These are phyloP conservation scores for Leptopilina boulardi DNA, from an alignment of 1,140 invertebrate genomes.

Conservation along the genomic window DNA sequence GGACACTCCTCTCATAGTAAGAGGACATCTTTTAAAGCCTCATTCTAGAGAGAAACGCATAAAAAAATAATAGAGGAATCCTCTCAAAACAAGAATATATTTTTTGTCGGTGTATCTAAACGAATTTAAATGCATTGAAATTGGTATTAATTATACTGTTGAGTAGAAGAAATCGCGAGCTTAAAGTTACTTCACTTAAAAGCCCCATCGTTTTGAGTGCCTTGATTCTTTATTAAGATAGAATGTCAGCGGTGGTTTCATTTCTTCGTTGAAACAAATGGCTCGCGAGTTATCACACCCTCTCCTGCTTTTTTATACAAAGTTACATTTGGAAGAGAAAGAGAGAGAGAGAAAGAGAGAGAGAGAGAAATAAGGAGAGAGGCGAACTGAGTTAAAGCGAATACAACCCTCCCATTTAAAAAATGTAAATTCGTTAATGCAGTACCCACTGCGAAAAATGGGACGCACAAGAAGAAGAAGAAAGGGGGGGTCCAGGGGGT, in stretches of 20 bases:
- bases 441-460: constrained; percentile 57
- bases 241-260: constrained; percentile 68
- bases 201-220: constrained; percentile 51
- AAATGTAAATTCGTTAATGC: constrained; percentile 78
- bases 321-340: too few relatives aligned
- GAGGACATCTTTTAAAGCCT: too few relatives aligned
- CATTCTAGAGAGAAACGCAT: too few relatives aligned
- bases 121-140: constrained; percentile 44
- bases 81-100: too few relatives aligned
- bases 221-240: constrained; percentile 74
- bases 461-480: constrained; percentile 43
- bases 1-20: too few relatives aligned
- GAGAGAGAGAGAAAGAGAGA: background rate
- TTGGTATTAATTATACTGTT: constrained; percentile 63
- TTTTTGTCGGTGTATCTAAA: too few relatives aligned
- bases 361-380: background rate
- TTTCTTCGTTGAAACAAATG: constrained; percentile 75
- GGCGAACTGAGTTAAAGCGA: constrained; percentile 36
- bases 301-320: constrained; percentile 19
- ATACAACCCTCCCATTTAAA: constrained; percentile 73
- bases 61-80: too few relatives aligned
- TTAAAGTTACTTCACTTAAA: constrained; percentile 54
- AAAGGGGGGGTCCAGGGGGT: constrained; percentile 46
- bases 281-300: constrained; percentile 74
- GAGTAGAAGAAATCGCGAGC: constrained; percentile 48